Evolutionary conservation across 2,113 vertebrate species (phyloP), one percentile per base, ranked within the genome.

Genomic region (Salvelinus fontinalis): DNA sequence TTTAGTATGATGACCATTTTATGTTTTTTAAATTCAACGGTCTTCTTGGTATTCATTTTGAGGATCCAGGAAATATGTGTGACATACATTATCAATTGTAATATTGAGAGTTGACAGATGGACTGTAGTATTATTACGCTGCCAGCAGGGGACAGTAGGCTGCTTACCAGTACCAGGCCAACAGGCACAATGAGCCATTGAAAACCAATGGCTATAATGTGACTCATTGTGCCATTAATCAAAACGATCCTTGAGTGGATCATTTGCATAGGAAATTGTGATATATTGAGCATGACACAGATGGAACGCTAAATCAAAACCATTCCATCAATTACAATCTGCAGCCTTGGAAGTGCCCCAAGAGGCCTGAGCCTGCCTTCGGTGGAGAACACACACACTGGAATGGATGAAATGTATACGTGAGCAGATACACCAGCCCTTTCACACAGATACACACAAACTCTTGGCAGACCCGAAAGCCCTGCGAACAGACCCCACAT

Each of bases 251-350:
- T 75, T 24, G 68, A 88, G 79, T 70, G 81, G 83, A 85, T 89
- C 85, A 93, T 93, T 91, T 91, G 86, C 88, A 89, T 86, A 76
- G 87, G 90, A 90, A 89, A 93, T 89, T 91, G 88, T 89, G 84
- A 90, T 92, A 91, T 89, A 91, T 90, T 73, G 89, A 90, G 91
- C 91, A 83, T 88, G 91, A 93, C 92, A 87, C 83, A 93, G 90
- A 93, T 84, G 82, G 83, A 89, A 81, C 80, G 27, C 83, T 89
- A 78, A 85, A 86, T 90, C 84, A 85, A 86, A 90, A 86, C 81
- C 83, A 79, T 84, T 79, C 78, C 81, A 89, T 93, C 87, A 92
- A 92, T 92, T 92, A 90, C 77, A 76, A 74, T 84, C 79, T 4
- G 81, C 67, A 66, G 48, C 76, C 73, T 89, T 93, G 90, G 90